phyloP scores from a whole-genome alignment of 2,797 vertebrate genomes.

The Pyrocephalus nanus region DNA sequence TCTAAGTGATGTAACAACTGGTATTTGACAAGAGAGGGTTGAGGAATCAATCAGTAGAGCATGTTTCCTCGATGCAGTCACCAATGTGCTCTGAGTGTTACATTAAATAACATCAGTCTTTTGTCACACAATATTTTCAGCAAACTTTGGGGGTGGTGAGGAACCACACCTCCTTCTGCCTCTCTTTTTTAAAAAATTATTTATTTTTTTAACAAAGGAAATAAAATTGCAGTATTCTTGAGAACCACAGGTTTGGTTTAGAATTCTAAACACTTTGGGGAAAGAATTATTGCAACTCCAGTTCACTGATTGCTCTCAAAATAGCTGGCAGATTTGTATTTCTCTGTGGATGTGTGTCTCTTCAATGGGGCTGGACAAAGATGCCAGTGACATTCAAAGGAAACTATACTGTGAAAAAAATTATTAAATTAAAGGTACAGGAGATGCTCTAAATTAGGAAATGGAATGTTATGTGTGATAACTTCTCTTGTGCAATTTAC shows the following conservation, averaged over 20 bases:
- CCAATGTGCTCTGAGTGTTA: accelerated
- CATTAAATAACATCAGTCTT: not conserved
- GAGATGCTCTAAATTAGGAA: not conserved
- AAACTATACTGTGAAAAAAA: not conserved
- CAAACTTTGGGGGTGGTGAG: accelerated
- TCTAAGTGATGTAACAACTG: not conserved
- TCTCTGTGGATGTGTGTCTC: not conserved
- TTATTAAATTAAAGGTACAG: not conserved
- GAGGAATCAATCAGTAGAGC: not conserved
- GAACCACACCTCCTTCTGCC: not conserved
- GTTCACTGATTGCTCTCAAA: not conserved
- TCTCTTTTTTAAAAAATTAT: no score
- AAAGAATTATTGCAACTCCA: not conserved
- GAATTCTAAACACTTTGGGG: not conserved
- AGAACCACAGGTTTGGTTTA: not conserved
- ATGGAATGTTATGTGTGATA: not conserved
- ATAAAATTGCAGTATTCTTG: not conserved
- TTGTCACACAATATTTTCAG: not conserved
- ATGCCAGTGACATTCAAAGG: not conserved
- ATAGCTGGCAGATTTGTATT: not conserved
- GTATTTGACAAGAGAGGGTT: not conserved
- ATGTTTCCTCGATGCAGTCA: not conserved
- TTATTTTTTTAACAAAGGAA: not conserved
- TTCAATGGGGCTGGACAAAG: not conserved
- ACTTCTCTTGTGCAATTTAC: not conserved